Conservation (phyloP, 35 echinoderm and acorn worm genomes). For the Apostichopus californicus region DNA sequence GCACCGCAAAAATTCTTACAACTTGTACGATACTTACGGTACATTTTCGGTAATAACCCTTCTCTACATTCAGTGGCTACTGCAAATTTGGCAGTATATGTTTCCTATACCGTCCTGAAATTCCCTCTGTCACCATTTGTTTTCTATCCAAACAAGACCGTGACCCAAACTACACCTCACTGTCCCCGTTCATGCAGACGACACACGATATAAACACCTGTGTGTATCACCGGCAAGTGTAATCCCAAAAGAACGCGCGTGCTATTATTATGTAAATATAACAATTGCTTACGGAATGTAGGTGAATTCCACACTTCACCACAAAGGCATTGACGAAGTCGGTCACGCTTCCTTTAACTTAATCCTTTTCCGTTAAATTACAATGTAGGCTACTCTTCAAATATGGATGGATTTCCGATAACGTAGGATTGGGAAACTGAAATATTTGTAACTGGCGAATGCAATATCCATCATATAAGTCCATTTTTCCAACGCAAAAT, state of each 20-base stretch:
- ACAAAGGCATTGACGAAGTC: not conserved
- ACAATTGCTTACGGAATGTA: not conserved
- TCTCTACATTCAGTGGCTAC: too few relatives aligned
- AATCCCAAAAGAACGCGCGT: not conserved
- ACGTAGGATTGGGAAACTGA: too few relatives aligned
- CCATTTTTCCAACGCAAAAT: too few relatives aligned
- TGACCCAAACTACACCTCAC: not conserved
- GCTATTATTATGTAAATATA: constrained; percentile 39
- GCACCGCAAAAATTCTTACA: too few relatives aligned
- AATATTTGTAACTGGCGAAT: too few relatives aligned
- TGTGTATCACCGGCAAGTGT: not conserved
- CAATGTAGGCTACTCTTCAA: too few relatives aligned
- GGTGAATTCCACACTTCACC: constrained; percentile 13
- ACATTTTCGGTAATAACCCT: too few relatives aligned
- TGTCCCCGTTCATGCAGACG: not conserved
- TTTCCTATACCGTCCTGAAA: not conserved
- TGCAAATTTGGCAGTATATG: not conserved
- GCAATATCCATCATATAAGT: too few relatives aligned
- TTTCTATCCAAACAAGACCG: not conserved
- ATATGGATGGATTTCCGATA: too few relatives aligned
- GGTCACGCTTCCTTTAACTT: too few relatives aligned
- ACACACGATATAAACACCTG: not conserved
- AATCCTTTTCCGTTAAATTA: too few relatives aligned
- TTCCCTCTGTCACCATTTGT: not conserved
- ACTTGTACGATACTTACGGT: too few relatives aligned